A percentile compares a stretch with the other conserved stretches of the same genome.
Evolutionary conservation across 2,113 vertebrate species (phyloP).

Genomic region (Rhea pennata): DNA sequence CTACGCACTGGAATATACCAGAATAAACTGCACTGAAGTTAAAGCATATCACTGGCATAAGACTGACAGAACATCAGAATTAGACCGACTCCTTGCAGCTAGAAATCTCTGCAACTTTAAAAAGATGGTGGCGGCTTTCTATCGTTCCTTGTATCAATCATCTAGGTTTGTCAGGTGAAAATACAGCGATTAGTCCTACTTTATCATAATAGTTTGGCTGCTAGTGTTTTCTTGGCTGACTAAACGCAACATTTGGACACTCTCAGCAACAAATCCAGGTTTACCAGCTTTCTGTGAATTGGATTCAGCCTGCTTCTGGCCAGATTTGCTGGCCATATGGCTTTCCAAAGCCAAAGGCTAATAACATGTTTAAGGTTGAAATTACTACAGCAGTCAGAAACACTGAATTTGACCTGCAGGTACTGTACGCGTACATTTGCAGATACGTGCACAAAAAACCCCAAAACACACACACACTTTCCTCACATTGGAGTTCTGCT

Average conservation of each 20-base stretch:
- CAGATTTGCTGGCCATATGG: constrained; percentile 70
- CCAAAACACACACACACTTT: not conserved
- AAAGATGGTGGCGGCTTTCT: not conserved
- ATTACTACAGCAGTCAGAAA: constrained; percentile 28
- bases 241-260: constrained; percentile 65
- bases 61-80: not conserved
- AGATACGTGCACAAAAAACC: not conserved
- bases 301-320: constrained; percentile 61
- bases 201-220: constrained; percentile 31
- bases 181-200: constrained; percentile 11
- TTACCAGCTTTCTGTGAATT: constrained; percentile 69
- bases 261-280: constrained; percentile 51
- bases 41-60: rapidly evolving
- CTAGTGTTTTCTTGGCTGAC: constrained; percentile 55
- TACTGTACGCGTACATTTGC: not conserved
- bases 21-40: not conserved
- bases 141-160: not conserved
- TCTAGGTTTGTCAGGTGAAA: constrained; percentile 29
- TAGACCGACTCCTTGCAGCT: not conserved
- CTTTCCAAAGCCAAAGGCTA: constrained; percentile 65
- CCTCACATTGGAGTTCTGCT: not conserved
- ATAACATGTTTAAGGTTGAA: constrained; percentile 44
- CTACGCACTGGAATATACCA: not conserved
- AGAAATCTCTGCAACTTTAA: not conserved
- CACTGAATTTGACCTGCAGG: constrained; percentile 4